Conservation (phyloP, 2,113 vertebrate genomes). For the Serinus canaria region DNA sequence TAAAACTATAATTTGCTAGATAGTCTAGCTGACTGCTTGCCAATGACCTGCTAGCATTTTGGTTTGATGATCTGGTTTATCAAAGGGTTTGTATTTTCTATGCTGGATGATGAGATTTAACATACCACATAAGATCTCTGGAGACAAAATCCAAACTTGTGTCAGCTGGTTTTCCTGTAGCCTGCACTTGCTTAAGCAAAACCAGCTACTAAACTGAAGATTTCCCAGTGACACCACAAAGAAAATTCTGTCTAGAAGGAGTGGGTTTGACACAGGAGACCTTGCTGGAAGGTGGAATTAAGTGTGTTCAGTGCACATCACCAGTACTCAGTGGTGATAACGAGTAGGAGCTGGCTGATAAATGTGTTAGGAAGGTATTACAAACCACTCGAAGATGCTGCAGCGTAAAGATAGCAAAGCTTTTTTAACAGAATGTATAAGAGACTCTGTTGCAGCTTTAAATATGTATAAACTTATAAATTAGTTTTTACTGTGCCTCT, state of each 20-base stretch:
- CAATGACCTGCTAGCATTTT: background rate
- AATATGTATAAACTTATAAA: background rate
- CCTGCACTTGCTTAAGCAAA: background rate
- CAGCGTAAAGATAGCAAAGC: background rate
- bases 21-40: background rate
- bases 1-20: background rate
- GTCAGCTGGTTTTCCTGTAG: background rate
- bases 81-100: background rate
- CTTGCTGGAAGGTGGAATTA: background rate
- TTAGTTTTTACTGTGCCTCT: background rate
- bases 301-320: background rate
- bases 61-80: background rate
- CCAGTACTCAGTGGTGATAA: background rate
- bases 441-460: background rate
- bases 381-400: background rate
- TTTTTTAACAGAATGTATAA: background rate
- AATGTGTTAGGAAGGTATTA: background rate
- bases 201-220: background rate
- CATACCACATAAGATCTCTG: too few species aligned
- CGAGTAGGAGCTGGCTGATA: background rate
- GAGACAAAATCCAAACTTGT: background rate
- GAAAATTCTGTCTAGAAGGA: background rate
- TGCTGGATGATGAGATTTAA: background rate
- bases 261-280: background rate
- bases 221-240: background rate